Evolutionary conservation across 2,113 vertebrate species (phyloP).

Genomic region (Thermophis baileyi): DNA sequence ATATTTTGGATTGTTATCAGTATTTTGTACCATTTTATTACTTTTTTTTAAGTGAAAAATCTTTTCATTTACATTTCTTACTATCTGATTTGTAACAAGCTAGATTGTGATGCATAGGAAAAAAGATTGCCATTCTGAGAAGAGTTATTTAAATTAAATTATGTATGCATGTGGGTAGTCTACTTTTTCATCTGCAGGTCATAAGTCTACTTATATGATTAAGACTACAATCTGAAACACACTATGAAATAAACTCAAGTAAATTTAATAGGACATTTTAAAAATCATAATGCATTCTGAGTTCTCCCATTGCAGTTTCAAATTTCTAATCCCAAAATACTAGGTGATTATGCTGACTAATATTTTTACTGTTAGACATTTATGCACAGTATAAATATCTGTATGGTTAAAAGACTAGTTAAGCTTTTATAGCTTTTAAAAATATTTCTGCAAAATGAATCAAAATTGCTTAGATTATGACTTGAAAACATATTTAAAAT

Average conservation of each 20-base stretch:
- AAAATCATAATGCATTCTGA: background rate
- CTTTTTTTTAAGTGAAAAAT: background rate
- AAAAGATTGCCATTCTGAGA: background rate
- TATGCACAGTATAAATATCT: background rate
- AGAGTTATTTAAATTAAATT: conserved; percentile 8
- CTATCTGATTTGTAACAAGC: background rate
- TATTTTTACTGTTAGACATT: background rate
- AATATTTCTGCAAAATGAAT: background rate
- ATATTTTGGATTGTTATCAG: background rate
- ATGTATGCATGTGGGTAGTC: background rate
- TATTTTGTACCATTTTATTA: background rate
- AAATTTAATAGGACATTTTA: background rate
- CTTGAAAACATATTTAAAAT: background rate
- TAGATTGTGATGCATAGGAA: background rate
- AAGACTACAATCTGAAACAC: background rate
- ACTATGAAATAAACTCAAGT: background rate
- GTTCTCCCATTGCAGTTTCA: background rate
- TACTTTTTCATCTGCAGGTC: conserved; percentile 38
- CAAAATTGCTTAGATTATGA: background rate
- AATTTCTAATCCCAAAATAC: background rate
- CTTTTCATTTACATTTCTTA: background rate
- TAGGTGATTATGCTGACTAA: background rate
- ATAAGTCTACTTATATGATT: conserved; percentile 47
- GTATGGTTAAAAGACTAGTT: background rate
- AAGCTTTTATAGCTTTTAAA: conserved; percentile 2